Percentiles rank a stretch among this genome's conserved stretches.
These are phyloP conservation scores for Pristionchus mayeri DNA, from an alignment of 2,888 invertebrate genomes.

Conservation along the genomic window DNA sequence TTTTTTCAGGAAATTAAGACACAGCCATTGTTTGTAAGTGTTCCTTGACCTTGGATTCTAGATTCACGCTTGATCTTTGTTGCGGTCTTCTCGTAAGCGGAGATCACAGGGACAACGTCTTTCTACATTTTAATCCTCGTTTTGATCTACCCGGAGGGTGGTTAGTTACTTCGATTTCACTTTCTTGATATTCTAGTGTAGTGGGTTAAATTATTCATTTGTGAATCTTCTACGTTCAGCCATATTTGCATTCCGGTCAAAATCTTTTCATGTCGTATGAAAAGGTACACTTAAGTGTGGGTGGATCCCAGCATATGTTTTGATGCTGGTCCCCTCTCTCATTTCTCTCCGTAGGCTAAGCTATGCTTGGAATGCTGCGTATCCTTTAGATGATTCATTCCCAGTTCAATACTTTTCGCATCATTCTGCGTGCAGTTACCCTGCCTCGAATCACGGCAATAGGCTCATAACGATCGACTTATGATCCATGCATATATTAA, in stretches of 20 bases:
- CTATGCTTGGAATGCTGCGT: slow-evolving; percentile 24
- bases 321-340: neutral
- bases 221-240: neutral
- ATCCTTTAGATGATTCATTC: slow-evolving; percentile 12
- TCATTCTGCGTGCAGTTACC: neutral
- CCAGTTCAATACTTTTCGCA: neutral
- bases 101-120: slow-evolving; percentile 71
- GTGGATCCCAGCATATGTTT: neutral
- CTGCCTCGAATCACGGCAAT: neutral
- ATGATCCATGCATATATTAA: neutral
- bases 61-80: slow-evolving; percentile 72
- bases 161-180: slow-evolving; percentile 39
- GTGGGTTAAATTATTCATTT: neutral
- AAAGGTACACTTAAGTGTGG: neutral
- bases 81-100: slow-evolving; percentile 72
- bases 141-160: slow-evolving; percentile 54
- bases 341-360: neutral
- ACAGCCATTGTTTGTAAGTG: neutral
- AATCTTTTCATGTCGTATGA: neutral
- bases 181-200: slow-evolving; percentile 10
- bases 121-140: slow-evolving; percentile 65
- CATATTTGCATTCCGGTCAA: neutral
- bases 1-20: slow-evolving; percentile 10
- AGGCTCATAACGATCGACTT: neutral
- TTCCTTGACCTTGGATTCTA: slow-evolving; percentile 44